phyloP scores from a whole-genome alignment of 2,113 vertebrate genomes.

The Cynoglossus semilaevis region DNA sequence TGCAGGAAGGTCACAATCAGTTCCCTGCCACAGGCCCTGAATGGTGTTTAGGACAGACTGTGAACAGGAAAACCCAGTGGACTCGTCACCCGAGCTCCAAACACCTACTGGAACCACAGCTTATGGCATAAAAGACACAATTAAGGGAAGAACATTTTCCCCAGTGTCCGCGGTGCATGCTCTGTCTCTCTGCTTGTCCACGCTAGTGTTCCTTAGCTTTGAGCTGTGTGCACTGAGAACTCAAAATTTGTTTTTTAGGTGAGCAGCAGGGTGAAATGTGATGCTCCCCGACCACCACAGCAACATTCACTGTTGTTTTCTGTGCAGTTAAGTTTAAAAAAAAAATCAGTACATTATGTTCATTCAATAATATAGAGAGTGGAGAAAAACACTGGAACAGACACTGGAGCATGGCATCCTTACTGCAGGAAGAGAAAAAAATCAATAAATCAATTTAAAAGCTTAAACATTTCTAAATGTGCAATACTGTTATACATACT shows the following conservation, averaged over 20 bases:
- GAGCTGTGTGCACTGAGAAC: conserved; percentile 13
- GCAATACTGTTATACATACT: no score
- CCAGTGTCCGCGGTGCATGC: conserved; percentile 18
- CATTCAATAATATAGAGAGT: no score
- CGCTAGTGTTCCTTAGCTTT: neutral
- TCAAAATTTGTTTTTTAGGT: conserved; percentile 20
- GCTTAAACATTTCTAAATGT: no score
- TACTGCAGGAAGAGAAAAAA: no score
- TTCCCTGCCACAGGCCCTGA: conserved; percentile 24
- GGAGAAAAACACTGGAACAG: no score
- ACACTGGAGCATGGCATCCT: no score
- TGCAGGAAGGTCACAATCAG: conserved; percentile 26
- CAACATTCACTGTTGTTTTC: neutral
- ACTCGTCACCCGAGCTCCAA: conserved; percentile 26
- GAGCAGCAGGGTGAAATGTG: conserved; percentile 7
- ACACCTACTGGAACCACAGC: conserved; percentile 31
- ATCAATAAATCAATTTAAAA: no score
- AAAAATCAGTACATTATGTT: no score
- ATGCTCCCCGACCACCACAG: neutral
- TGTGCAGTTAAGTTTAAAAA: neutral
- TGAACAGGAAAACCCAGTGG: conserved; percentile 22
- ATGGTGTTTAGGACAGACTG: neutral
- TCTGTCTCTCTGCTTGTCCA: neutral
- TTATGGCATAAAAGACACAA: conserved; percentile 44
- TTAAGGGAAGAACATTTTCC: conserved; percentile 33